phyloP scores from a whole-genome alignment of 2,888 invertebrate genomes.

The Tigriopus californicus region DNA sequence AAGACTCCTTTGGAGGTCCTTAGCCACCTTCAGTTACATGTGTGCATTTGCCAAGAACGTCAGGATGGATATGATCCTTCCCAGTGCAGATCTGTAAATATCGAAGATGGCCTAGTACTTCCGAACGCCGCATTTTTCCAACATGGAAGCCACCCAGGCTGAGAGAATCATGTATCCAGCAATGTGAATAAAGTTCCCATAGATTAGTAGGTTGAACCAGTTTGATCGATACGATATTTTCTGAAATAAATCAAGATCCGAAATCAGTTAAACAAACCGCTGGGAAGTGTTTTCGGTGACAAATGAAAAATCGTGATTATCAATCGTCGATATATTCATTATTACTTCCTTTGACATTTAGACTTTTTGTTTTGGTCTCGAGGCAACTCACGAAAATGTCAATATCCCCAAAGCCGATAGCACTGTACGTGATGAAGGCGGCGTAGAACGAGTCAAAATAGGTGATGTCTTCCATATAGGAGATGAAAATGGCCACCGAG shows the following conservation, averaged over 20 bases:
- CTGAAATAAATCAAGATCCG: neutral
- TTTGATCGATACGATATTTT: slow-evolving; percentile 5
- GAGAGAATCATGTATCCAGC: slow-evolving; percentile 6
- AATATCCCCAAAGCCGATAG: slow-evolving; percentile 11
- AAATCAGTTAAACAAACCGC: too few species aligned
- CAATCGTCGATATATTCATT: neutral
- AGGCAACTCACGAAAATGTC: slow-evolving; percentile 8
- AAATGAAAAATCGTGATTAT: neutral
- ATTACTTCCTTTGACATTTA: neutral
- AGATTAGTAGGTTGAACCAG: slow-evolving; percentile 11
- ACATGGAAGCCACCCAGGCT: slow-evolving; percentile 7
- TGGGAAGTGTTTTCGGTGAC: too few species aligned
- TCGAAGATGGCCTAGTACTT: neutral
- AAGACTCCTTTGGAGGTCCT: too few species aligned
- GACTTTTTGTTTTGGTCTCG: too few species aligned
- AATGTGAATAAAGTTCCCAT: slow-evolving; percentile 11
- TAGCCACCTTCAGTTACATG: too few species aligned
- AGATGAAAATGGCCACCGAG: slow-evolving; percentile 1
- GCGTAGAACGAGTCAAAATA: slow-evolving; percentile 13
- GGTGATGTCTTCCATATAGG: slow-evolving; percentile 9
- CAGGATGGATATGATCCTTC: too few species aligned
- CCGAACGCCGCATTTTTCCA: slow-evolving; percentile 5
- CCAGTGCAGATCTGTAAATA: too few species aligned
- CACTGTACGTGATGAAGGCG: slow-evolving; percentile 8
- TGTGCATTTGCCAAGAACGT: too few species aligned